These are phyloP conservation scores for Canis aureus DNA, from an alignment of 2,113 vertebrate genomes.

Conservation along the genomic window DNA sequence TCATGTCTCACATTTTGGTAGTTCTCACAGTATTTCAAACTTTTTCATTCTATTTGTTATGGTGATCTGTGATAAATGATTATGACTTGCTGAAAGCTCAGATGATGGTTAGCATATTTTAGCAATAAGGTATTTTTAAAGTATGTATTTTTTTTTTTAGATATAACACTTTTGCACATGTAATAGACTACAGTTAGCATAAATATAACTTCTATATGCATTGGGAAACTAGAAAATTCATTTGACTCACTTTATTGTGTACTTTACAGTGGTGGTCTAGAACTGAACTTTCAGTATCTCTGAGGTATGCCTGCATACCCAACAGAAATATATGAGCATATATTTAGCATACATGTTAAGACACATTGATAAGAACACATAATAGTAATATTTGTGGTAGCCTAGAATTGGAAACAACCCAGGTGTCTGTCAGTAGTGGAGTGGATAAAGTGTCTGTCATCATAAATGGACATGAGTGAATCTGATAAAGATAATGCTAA, in stretches of 20 bases:
- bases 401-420: background rate
- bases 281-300: background rate
- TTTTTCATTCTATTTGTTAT: background rate
- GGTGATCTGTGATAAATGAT: background rate
- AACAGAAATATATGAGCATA: background rate
- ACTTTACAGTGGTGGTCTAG: background rate
- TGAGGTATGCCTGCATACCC: background rate
- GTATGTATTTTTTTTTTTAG: background rate
- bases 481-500: background rate
- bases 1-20: background rate
- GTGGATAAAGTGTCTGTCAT: background rate
- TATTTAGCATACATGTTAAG: background rate
- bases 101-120: background rate
- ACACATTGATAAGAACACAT: accelerated
- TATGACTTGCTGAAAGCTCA: background rate
- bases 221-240: background rate
- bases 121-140: background rate
- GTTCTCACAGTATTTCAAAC: background rate
- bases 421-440: accelerated
- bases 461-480: background rate
- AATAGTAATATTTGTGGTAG: background rate
- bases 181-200: background rate
- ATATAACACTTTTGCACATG: background rate
- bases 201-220: background rate
- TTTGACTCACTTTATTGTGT: background rate